phyloP scores from a whole-genome alignment of 1,140 invertebrate species.

The Eupeodes corollae region DNA sequence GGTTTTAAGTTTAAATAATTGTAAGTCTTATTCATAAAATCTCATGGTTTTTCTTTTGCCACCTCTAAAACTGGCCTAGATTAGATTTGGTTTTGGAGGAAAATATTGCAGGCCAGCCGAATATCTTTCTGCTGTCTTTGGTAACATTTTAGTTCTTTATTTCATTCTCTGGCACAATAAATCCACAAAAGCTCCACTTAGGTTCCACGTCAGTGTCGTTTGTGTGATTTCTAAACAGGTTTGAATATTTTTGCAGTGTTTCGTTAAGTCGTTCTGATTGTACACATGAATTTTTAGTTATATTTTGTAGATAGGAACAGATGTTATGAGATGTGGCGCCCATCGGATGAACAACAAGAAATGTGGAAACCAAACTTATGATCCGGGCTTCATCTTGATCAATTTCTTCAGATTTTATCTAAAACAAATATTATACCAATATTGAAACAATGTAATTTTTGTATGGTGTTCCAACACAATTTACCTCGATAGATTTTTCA shows the following conservation, averaged over 20 bases:
- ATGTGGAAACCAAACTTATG: conserved; percentile 70
- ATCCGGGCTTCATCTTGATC: conserved; percentile 50
- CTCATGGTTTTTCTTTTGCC: too few species aligned
- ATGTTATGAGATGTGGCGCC: conserved; percentile 74
- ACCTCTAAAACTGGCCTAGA: too few species aligned
- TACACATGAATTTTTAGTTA: conserved; percentile 46
- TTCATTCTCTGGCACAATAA: conserved; percentile 20
- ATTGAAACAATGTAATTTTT: not conserved
- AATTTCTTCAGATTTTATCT: conserved; percentile 29
- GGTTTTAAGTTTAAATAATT: too few species aligned
- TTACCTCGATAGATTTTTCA: not conserved
- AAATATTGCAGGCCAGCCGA: too few species aligned
- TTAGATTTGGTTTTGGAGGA: too few species aligned
- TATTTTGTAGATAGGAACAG: conserved; percentile 70
- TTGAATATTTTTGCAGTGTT: conserved; percentile 60
- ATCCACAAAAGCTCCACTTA: conserved; percentile 66
- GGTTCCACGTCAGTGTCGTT: conserved; percentile 63
- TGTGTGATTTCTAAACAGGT: conserved; percentile 63
- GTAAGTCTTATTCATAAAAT: too few species aligned
- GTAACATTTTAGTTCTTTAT: too few species aligned
- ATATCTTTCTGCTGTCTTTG: too few species aligned
- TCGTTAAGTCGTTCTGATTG: conserved; percentile 60
- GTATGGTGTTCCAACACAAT: conserved; percentile 1
- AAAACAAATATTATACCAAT: not conserved
- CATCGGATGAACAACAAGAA: conserved; percentile 78